These are phyloP conservation scores for Turdus rufiventris DNA, from an alignment of 2,113 vertebrate genomes.

Conservation along the genomic window DNA sequence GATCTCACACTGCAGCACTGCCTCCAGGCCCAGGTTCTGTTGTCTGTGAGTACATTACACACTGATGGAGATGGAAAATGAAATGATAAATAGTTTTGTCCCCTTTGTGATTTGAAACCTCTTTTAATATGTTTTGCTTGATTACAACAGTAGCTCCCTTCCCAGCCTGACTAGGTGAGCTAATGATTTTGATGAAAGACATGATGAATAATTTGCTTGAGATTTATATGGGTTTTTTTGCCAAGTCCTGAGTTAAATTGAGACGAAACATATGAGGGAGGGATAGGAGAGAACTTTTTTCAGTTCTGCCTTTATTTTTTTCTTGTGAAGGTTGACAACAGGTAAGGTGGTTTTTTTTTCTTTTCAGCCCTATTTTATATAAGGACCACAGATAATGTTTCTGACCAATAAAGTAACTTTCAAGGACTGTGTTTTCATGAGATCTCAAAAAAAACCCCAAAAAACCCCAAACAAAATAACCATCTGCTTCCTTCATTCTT, in stretches of 20 bases:
- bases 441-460: neutral
- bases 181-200: neutral
- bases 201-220: neutral
- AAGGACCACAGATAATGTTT: neutral
- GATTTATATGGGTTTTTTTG: neutral
- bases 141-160: neutral
- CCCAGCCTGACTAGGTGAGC: neutral
- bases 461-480: neutral
- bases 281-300: neutral
- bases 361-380: neutral
- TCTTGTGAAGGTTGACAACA: neutral
- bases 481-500: neutral
- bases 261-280: neutral
- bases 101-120: neutral
- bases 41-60: neutral
- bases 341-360: neutral
- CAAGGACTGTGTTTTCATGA: neutral
- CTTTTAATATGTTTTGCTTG: neutral
- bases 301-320: neutral
- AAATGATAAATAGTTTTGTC: neutral
- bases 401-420: neutral
- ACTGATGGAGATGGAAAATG: neutral
- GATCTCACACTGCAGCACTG: neutral
- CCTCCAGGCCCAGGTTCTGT: neutral
- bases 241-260: neutral